These are phyloP conservation scores for Dreissena polymorpha DNA, from an alignment of 1,140 invertebrate genomes.

Conservation along the genomic window DNA sequence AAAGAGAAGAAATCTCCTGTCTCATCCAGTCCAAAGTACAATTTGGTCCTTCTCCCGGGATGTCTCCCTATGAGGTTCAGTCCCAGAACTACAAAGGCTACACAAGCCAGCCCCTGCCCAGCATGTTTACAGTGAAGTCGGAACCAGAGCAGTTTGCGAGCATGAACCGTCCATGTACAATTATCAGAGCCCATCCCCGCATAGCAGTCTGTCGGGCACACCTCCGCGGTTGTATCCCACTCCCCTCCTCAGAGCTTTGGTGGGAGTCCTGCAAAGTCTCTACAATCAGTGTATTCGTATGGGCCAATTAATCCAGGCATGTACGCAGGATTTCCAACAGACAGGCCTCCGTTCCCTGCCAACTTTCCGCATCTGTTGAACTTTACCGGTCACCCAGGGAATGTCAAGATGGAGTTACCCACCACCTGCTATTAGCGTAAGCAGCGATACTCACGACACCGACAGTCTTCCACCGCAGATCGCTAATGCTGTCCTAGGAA, in stretches of 20 bases:
- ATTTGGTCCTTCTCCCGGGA: neutral
- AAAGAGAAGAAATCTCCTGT: slow-evolving; percentile 27
- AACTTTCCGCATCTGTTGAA: neutral
- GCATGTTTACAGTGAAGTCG: neutral
- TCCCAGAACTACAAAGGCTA: slow-evolving; percentile 49
- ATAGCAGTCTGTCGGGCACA: neutral
- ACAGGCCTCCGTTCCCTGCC: slow-evolving; percentile 1
- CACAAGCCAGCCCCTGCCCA: slow-evolving; percentile 30
- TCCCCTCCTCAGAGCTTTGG: slow-evolving; percentile 35
- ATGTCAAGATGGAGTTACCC: slow-evolving; percentile 6
- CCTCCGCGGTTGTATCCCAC: slow-evolving; percentile 41
- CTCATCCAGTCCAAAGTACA: slow-evolving; percentile 17
- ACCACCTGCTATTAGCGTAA: neutral
- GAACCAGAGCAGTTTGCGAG: slow-evolving; percentile 43
- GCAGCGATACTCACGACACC: neutral
- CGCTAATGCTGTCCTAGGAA: slow-evolving; percentile 46
- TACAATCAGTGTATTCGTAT: slow-evolving; percentile 22
- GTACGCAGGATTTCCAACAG: slow-evolving; percentile 6
- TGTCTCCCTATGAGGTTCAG: slow-evolving; percentile 28
- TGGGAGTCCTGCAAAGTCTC: slow-evolving; percentile 35
- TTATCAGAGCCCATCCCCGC: slow-evolving; percentile 36
- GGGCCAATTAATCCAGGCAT: slow-evolving; percentile 13
- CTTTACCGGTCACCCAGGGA: neutral
- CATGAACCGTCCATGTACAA: slow-evolving; percentile 45
- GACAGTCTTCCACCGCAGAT: slow-evolving; percentile 39